phyloP scores from a whole-genome alignment of 2,113 vertebrate genomes.

The Lamprotornis superbus region DNA sequence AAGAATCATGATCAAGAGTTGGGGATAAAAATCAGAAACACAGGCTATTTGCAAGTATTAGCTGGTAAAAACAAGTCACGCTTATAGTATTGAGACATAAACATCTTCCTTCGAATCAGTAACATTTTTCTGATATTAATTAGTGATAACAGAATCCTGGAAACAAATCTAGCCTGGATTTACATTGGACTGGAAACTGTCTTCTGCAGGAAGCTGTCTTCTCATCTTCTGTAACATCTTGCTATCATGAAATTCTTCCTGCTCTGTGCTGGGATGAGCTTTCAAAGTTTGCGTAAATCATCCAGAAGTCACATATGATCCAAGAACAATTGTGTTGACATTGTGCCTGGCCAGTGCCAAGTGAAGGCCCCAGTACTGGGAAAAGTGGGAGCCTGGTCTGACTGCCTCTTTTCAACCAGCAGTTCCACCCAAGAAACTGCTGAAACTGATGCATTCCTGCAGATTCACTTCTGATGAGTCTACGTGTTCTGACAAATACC shows the following conservation, averaged over 20 bases:
- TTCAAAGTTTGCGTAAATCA: not conserved
- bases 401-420: not conserved
- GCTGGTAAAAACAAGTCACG: not conserved
- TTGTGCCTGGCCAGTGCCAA: not conserved
- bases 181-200: not conserved
- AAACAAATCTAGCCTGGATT: not conserved
- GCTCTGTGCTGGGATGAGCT: not conserved
- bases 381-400: not conserved
- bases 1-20: not conserved
- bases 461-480: not conserved
- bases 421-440: not conserved
- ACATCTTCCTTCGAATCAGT: not conserved
- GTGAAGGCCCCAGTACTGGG: not conserved
- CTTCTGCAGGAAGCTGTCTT: not conserved
- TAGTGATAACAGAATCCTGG: not conserved
- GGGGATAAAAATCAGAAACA: not conserved
- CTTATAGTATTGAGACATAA: not conserved
- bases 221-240: not conserved
- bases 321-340: not conserved
- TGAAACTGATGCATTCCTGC: not conserved
- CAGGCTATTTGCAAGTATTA: not conserved
- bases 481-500: slow-evolving; percentile 22
- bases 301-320: not conserved
- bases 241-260: not conserved
- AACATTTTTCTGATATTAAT: not conserved